Base-by-base conservation (phyloP, 2,888 invertebrate species). In the Gasteruption jaculator region DNA sequence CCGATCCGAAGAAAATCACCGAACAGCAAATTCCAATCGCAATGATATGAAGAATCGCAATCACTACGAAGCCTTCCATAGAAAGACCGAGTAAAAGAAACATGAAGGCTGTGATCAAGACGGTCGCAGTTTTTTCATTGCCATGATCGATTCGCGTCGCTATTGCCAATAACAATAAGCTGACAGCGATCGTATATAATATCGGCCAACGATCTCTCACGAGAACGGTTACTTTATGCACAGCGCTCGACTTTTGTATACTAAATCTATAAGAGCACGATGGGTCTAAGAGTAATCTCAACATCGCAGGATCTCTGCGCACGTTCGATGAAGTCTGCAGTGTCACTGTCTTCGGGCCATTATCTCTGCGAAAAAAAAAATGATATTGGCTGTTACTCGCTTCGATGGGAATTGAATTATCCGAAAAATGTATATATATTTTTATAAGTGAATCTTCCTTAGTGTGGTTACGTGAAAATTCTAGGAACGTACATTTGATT, bases 251-350 rank as follows among this genome's bases (percentile, higher is more conserved):
- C 65, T 65, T 54, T 72, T 76, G 66, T n/a, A 69, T 45, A 16
- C 50, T 51, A 34, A 71, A 53, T 33, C 72, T 75, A 60, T 82
- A 88, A n/a, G 76, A 76, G 60, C 88, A 89, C 26, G 75, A 73
- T 4, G 87, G 83, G 63, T 87, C 85, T 52, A 87, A 71, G 36
- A 80, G 75, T 12, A 89, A 57, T 35, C 76, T 77, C 3, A 88
- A 64, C 14, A 12, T 35, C 15, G 45, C 24, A 19, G 33, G 70
- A 65, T 0, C 81, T 80, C 56, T 76, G 76, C 4, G 19, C 16
- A 27, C 42, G 24, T 76, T 73, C 52, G 71, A 43, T 76, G 79
- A 14, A 80, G 71, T 52, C 78, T 76, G 62, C 14, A 86, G 51
- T 56, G 77, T 76, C 65, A 87, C 74, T 4, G 79, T 77, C 19